Evolutionary conservation across 2,888 invertebrate species (phyloP), one percentile per base, ranked within the genome.

Genomic region (Oligia latruncula): DNA sequence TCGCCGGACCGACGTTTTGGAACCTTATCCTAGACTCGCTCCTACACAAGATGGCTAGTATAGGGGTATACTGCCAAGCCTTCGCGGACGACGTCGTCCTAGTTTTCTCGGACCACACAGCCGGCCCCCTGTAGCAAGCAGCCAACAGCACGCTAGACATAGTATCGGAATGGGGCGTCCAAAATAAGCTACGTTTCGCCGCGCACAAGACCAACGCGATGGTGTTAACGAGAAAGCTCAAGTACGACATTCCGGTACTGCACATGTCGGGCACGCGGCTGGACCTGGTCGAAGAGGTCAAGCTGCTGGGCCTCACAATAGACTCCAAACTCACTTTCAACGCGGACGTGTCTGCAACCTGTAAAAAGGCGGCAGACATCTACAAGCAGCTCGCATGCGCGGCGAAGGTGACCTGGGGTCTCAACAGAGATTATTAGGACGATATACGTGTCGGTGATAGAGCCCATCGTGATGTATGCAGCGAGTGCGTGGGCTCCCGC

Each of bases 81-180:
- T 78, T 78, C n/a, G 81, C 78, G 0, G 77, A 78, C 17, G 75
- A 78, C 20, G 60, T 82, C 0, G 73, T 78, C 9, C 55, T 82
- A 0, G 23, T 76, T 0, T 70, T 82, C 35, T 73, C 81, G 4
- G 62, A 71, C 29, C 17, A 15, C 0, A 35, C n/a, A 29, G 8
- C 40, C 3, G n/a, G 20, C 15, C 43, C 43, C 35, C 23, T 82
- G n/a, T 40, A 79, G n/a, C 52, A 43, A 17, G 13, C 23, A 29
- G 79, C 77, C 11, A 77, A 73, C 5, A 9, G 9, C 1, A 15
- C 67, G 46, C 67, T 80, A 13, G n/a, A 20, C 3, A 35, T 13
- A 4, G 73, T 80, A 15, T 68, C 23, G n/a, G 13, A 71, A 11
- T 74, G 80, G 78, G 78, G 77, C n/a, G 23, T 58, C 9, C 23